Percentiles rank a stretch among this genome's conserved stretches.
These are phyloP conservation scores for Zootermopsis nevadensis DNA, from an alignment of 2,888 invertebrate genomes.

Conservation along the genomic window DNA sequence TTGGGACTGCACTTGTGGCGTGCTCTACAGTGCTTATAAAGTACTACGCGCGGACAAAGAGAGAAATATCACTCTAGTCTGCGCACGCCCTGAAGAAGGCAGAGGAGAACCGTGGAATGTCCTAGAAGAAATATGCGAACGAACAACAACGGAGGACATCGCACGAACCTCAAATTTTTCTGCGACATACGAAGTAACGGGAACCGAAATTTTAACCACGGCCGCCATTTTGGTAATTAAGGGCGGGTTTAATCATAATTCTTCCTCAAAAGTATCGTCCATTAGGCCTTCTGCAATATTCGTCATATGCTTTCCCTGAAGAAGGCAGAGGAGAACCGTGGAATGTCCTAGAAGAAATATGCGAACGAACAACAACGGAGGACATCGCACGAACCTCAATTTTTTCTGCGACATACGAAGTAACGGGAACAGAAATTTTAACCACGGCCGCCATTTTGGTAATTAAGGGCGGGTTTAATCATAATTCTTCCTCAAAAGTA, in stretches of 20 bases:
- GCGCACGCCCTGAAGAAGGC: neutral
- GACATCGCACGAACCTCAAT: neutral
- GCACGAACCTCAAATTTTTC: neutral
- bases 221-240: neutral
- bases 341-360: neutral
- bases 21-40: neutral
- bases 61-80: neutral
- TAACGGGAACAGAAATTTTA: neutral
- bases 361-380: neutral
- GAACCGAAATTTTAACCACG: neutral
- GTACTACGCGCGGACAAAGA: neutral
- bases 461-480: neutral
- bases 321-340: neutral
- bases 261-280: neutral
- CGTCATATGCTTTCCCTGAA: neutral
- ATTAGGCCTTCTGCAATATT: neutral
- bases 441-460: neutral
- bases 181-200: neutral
- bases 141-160: neutral
- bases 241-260: neutral
- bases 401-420: neutral
- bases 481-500: neutral
- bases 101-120: neutral
- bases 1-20: neutral
- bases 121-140: neutral